Evolutionary conservation across 1,140 invertebrate species (phyloP).

Genomic region (Oscheius sp.): DNA sequence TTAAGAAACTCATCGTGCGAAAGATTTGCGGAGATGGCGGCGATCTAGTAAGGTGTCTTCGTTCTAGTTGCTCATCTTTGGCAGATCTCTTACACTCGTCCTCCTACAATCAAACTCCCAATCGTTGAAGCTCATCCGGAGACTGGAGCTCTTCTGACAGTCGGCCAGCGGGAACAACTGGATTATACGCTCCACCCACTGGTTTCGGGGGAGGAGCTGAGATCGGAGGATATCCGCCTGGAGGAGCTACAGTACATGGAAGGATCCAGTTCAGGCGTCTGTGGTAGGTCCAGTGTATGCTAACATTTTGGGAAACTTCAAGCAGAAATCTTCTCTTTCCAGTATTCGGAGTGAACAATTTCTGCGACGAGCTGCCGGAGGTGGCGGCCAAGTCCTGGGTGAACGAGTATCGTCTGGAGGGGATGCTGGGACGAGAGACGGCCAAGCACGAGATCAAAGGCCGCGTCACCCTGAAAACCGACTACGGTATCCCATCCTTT

Average conservation of each 20-base stretch:
- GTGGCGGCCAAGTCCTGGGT: conserved; percentile 47
- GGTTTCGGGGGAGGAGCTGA: conserved; percentile 44
- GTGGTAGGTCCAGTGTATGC: conserved; percentile 39
- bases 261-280: conserved; percentile 54
- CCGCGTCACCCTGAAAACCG: conserved; percentile 33
- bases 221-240: conserved; percentile 47
- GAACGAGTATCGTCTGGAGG: conserved; percentile 50
- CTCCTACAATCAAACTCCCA: conserved; percentile 44
- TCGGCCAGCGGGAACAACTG: conserved; percentile 46
- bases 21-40: conserved; percentile 32
- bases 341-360: conserved; percentile 56
- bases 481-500: conserved; percentile 40
- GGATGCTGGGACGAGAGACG: conserved; percentile 44
- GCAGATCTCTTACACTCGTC: not conserved
- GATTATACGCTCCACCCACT: conserved; percentile 56
- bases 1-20: conserved; percentile 44
- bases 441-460: conserved; percentile 40
- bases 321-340: conserved; percentile 13
- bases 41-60: conserved; percentile 11
- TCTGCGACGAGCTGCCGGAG: conserved; percentile 43
- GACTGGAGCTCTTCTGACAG: conserved; percentile 47
- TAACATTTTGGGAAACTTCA: not conserved
- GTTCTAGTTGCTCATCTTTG: not conserved
- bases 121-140: conserved; percentile 51
- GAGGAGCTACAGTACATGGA: conserved; percentile 48